Base-by-base conservation (phyloP, 2,888 invertebrate species). In the Dendrolimus pini region DNA sequence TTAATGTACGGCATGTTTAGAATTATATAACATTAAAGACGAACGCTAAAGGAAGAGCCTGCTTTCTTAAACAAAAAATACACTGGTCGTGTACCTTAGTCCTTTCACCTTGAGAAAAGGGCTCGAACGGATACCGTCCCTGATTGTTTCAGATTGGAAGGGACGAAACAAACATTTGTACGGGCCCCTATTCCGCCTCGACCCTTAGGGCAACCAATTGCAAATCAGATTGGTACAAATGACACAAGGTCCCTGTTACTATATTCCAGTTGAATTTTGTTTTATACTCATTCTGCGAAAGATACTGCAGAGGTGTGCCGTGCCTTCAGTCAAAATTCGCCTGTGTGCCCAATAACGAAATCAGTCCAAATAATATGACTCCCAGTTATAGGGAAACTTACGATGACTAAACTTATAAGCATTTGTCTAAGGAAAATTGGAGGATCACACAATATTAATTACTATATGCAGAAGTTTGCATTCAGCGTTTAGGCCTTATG, bases 181-280 rank as follows among this genome's bases (percentile, higher is more conserved):
- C 59, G 59, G 56, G 13, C 59, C 62, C 58, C 59, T 56, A 62
- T 72, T 69, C 69, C 72, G 67, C 65, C 61, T 58, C 59, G 63
- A 65, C 70, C 73, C 79, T 74, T 73, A 65, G 58, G 63, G 56
- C 64, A 69, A 68, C 64, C 74, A 78, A 80, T 79, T 78, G 75
- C 80, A 83, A 83, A 83, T 81, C 75, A 71, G 74, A 78, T 80
- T 77, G 77, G 75, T 75, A 71, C 66, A 69, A 71, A 70, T 67
- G 65, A 47, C 47, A 3, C 47, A 47, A 47, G 47, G 47, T 47
- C 47, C 47, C 12, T 47, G 9, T 47, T 47, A 30, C 30, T 30
- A 6, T 3, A 47, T 47, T 8, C 47, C 47, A 12, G 9, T 47
- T 47, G 9, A 47, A 47, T 47, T 47, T 47, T 47, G 47, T 47